Conservation (phyloP, 1,140 invertebrate genomes). For the Cepaea nemoralis region DNA sequence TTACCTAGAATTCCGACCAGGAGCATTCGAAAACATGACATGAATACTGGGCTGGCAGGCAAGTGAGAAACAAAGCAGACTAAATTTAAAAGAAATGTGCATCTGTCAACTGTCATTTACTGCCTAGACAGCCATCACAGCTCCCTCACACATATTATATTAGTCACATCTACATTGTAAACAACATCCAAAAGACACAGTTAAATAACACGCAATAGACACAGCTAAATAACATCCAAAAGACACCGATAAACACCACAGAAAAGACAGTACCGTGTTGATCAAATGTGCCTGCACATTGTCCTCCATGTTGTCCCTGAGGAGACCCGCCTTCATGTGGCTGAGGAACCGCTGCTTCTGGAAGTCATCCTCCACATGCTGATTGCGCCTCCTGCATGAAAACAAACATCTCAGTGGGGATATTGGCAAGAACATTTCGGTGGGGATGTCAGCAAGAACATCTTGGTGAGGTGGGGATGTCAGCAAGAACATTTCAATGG, state of each 20-base stretch:
- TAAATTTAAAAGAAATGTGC: too few species aligned
- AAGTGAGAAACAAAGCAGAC: too few species aligned
- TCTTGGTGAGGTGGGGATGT: background rate
- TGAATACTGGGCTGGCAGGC: too few species aligned
- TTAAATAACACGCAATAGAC: too few species aligned
- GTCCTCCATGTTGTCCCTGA: conserved; percentile 22
- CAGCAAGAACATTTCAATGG: background rate
- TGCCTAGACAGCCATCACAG: too few species aligned
- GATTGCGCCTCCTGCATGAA: conserved; percentile 20
- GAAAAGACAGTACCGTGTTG: conserved; percentile 21
- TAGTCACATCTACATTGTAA: background rate
- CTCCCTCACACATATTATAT: background rate
- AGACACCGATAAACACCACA: too few species aligned
- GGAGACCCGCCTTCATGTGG: conserved; percentile 10
- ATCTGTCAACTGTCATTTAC: too few species aligned
- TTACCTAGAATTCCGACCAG: too few species aligned
- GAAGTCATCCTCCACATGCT: conserved; percentile 13
- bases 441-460: background rate
- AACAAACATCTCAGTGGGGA: too few species aligned
- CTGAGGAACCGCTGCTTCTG: conserved; percentile 19
- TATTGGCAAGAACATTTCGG: background rate
- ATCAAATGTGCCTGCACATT: conserved; percentile 25
- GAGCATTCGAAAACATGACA: too few species aligned
- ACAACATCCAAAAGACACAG: background rate
- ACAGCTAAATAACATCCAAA: too few species aligned